phyloP scores from a whole-genome alignment of 2,113 vertebrate genomes.

The Tapirus terrestris region DNA sequence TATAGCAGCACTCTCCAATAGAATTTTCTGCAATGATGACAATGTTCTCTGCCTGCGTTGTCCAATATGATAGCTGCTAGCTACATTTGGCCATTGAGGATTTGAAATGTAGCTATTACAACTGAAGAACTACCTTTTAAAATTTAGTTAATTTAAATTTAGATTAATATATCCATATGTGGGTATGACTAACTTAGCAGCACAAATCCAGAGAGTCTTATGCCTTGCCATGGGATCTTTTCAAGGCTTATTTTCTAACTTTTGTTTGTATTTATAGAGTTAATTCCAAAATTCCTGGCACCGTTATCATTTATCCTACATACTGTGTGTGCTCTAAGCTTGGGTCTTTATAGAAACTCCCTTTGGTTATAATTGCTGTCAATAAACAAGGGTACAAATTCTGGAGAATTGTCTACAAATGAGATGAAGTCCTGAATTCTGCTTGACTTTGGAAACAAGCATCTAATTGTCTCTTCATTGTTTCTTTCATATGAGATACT shows the following conservation, averaged over 20 bases:
- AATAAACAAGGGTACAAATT: neutral
- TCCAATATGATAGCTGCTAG: neutral
- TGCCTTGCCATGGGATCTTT: neutral
- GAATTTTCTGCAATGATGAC: neutral
- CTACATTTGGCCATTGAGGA: neutral
- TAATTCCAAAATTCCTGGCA: neutral
- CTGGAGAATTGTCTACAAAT: neutral
- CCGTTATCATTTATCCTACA: neutral
- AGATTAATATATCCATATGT: neutral
- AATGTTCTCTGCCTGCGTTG: neutral
- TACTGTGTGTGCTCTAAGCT: neutral
- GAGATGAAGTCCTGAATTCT: neutral
- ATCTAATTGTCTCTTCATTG: neutral
- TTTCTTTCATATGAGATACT: neutral
- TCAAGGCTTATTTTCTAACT: neutral
- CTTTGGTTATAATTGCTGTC: conserved; percentile 22
- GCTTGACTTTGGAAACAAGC: neutral
- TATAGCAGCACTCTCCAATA: neutral
- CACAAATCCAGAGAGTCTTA: neutral
- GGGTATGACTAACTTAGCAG: neutral
- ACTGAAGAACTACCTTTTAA: neutral
- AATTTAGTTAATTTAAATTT: conserved; percentile 26
- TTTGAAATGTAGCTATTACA: neutral
- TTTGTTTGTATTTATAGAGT: neutral
- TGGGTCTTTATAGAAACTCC: neutral